Base-by-base conservation (phyloP, 1,140 invertebrate genomes). In the Linepithema humile region DNA sequence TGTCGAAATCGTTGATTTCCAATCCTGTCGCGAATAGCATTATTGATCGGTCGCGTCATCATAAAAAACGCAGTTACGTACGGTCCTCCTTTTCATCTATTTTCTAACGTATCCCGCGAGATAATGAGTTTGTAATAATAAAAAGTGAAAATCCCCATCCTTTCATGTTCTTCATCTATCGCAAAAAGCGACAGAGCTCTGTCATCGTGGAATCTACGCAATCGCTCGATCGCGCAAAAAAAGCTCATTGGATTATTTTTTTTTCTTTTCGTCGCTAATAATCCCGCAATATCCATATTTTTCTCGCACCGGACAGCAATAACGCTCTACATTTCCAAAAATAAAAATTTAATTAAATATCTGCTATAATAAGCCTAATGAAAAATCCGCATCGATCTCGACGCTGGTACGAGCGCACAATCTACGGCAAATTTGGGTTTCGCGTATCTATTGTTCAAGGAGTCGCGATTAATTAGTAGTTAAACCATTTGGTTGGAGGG, bases 391-490 rank as follows among this genome's bases (percentile, higher is more conserved):
- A 32, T 69, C 40, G 10, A 38, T 17, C 12, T 75, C 35, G 23
- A 10, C 15, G n/a, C 2, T 10, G n/a, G 40, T 23, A 20, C 9
- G 7, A 38, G n/a, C 20, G 32, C 32, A 17, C n/a, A 75, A 17
- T 83, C 48, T 12, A 38, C 29, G 50, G 48, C 60, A 74, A 82
- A 80, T 82, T 64, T 53, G 48, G 62, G 43, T 45, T 69, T 87
- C 43, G 55, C 53, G 50, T 15, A 32, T 74, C 23, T 29, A 77
- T 85, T 85, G 70, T 88, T 85, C 17, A 7, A 82, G 23, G 64
- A 85, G 26, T 75, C 12, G 20, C 70, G 64, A 88, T 88, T 85
- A 85, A 88, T 88, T 88, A 82, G 57, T 20, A 55, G 50, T 50
- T 40, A 70, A 55, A 73, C 32, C 17, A 29, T 17, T 35, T 26